Evolutionary conservation across 2,113 vertebrate genomes (phyloP).

Genomic region (Gorsachius goisagi): DNA sequence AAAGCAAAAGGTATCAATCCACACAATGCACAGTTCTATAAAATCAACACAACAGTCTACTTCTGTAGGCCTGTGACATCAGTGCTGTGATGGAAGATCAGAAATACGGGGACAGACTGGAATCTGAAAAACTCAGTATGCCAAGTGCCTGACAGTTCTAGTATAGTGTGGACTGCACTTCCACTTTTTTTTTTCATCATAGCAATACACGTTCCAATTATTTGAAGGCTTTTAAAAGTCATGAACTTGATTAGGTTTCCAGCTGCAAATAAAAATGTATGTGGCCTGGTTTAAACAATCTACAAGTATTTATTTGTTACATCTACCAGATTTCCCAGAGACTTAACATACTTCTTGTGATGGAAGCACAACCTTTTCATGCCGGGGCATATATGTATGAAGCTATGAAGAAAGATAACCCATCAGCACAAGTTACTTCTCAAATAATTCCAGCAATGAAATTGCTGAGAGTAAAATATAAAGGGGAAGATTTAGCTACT

Average conservation of each 20-base stretch:
- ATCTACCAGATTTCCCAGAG: background rate
- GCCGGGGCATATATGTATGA: background rate
- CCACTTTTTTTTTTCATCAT: background rate
- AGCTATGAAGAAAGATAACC: background rate
- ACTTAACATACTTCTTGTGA: background rate
- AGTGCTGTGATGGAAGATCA: background rate
- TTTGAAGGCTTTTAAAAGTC: background rate
- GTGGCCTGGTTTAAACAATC: background rate
- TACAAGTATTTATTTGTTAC: background rate
- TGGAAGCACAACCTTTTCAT: background rate
- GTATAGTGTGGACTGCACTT: accelerated
- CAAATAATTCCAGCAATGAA: background rate
- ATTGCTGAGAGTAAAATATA: background rate
- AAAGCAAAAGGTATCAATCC: background rate
- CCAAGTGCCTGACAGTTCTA: background rate
- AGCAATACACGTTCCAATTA: background rate
- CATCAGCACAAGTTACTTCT: background rate
- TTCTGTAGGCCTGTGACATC: background rate
- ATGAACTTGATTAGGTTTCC: background rate
- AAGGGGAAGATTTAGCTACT: background rate
- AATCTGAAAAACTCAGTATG: background rate
- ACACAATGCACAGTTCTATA: background rate
- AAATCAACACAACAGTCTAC: background rate
- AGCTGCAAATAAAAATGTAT: background rate
- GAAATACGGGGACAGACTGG: background rate